phyloP scores from a whole-genome alignment of 2,797 vertebrate species.

The Chaetodon trifasciatus region DNA sequence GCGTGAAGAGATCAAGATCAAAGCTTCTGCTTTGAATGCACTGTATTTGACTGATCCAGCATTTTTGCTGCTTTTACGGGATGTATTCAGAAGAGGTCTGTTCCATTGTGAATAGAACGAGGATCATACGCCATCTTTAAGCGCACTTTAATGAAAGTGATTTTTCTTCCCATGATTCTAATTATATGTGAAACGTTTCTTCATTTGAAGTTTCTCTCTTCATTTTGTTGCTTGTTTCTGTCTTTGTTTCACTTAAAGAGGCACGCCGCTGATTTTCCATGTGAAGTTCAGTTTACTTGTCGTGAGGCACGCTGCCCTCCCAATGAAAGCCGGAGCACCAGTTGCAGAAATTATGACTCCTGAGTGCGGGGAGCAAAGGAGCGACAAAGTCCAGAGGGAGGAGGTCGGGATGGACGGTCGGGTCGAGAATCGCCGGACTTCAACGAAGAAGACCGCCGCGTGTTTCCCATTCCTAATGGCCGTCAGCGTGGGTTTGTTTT shows the following conservation, averaged over 20 bases:
- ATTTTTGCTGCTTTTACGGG: constrained; percentile 28
- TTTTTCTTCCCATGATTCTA: not conserved
- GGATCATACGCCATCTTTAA: not conserved
- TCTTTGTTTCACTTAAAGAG: not conserved
- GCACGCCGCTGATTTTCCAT: not conserved
- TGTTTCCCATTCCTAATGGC: constrained; percentile 15
- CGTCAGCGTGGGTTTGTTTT: not conserved
- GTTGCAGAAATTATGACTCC: constrained; percentile 9
- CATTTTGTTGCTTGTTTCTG: not conserved
- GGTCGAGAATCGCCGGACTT: not conserved
- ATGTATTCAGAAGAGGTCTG: constrained; percentile 25
- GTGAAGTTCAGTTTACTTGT: not conserved
- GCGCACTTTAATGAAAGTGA: constrained; percentile 6
- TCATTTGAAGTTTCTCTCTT: not conserved
- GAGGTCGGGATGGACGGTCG: not conserved
- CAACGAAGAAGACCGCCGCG: not conserved
- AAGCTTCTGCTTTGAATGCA: constrained; percentile 43
- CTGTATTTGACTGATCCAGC: constrained; percentile 31
- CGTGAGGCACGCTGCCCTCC: not conserved
- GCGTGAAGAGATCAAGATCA: constrained; percentile 25
- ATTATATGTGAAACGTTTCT: not conserved
- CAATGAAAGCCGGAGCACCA: not conserved
- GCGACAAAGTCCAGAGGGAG: not conserved
- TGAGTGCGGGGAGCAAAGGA: not conserved
- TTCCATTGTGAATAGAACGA: constrained; percentile 6